Conservation (phyloP, 2,113 vertebrate genomes). For the Hylia prasina region DNA sequence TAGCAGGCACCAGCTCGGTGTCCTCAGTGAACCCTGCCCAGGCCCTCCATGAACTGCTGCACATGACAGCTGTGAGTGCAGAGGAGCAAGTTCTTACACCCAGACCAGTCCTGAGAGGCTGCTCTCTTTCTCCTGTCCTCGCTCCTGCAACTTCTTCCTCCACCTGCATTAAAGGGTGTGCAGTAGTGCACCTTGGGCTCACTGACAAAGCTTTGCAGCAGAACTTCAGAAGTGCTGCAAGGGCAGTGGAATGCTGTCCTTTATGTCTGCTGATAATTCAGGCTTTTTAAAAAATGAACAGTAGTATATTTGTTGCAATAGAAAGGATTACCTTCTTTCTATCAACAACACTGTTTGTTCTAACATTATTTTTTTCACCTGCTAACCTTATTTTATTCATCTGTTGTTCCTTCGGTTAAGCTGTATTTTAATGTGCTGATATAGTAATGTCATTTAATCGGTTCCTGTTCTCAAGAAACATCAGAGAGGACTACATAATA, state of each 20-base stretch:
- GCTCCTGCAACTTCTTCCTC: not conserved
- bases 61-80: not conserved
- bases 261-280: fast-evolving
- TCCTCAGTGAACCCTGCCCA: not conserved
- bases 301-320: not conserved
- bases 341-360: not conserved
- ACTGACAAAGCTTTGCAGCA: not conserved
- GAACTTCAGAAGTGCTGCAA: not conserved
- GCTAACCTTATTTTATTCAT: not conserved
- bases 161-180: not conserved
- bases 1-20: not conserved
- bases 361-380: not conserved
- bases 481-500: not conserved
- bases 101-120: not conserved
- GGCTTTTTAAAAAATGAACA: not conserved
- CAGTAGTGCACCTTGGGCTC: not conserved
- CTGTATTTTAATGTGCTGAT: not conserved
- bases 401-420: not conserved
- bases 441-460: not conserved
- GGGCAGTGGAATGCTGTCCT: not conserved
- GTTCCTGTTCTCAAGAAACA: not conserved
- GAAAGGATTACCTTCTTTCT: not conserved
- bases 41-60: not conserved
- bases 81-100: not conserved
- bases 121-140: no score